These are phyloP conservation scores for Phocides pigmalion DNA, from an alignment of 1,140 invertebrate species.

Conservation along the genomic window DNA sequence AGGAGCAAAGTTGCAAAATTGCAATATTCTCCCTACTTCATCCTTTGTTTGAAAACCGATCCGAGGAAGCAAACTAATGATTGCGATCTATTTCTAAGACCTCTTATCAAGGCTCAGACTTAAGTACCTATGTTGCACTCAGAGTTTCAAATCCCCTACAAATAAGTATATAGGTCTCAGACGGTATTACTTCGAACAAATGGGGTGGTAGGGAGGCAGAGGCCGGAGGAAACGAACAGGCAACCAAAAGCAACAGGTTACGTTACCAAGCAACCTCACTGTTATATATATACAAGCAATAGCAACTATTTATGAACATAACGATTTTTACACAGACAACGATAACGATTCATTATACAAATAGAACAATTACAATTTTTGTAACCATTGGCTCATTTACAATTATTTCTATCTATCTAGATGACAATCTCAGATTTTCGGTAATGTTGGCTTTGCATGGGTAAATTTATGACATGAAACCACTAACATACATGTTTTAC, in stretches of 20 bases:
- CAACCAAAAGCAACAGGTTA: not conserved
- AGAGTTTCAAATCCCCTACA: slow-evolving; percentile 17
- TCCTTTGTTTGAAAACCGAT: not conserved
- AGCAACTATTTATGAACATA: no score
- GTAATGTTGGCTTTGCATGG: no score
- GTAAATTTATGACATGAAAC: no score
- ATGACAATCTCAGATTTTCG: no score
- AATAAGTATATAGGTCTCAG: slow-evolving; percentile 5
- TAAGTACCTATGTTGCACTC: slow-evolving; percentile 25
- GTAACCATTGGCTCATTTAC: no score
- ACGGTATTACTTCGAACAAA: slow-evolving; percentile 14
- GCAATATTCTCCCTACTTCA: not conserved
- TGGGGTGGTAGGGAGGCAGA: slow-evolving; percentile 4
- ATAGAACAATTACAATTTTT: no score
- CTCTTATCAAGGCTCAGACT: not conserved
- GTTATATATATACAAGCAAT: no score
- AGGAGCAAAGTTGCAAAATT: not conserved
- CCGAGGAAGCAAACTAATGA: slow-evolving; percentile 12
- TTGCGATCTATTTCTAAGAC: slow-evolving; percentile 16
- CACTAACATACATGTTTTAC: no score
- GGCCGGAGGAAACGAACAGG: not conserved
- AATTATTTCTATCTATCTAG: no score
- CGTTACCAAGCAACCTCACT: not conserved
- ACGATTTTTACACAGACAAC: no score
- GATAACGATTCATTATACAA: no score